phyloP scores from a whole-genome alignment of 2,113 vertebrate species.

The Neofelis nebulosa region DNA sequence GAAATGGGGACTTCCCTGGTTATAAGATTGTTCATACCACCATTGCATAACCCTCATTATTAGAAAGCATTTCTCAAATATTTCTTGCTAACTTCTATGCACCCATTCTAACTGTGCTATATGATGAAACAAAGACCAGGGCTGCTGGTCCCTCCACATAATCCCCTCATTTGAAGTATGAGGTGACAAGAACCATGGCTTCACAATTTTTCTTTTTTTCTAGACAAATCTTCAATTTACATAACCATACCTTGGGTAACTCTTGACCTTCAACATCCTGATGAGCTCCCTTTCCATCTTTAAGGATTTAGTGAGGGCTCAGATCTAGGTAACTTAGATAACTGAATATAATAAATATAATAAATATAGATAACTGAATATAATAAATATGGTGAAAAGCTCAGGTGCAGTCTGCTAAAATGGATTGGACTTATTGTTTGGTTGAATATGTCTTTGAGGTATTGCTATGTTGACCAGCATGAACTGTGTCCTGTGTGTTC shows the following conservation, averaged over 20 bases:
- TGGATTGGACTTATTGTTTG: neutral
- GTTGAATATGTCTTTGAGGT: neutral
- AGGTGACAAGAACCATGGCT: neutral
- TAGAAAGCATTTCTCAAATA: neutral
- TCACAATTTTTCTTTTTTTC: neutral
- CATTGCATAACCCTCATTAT: neutral
- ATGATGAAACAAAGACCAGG: neutral
- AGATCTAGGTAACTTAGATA: neutral
- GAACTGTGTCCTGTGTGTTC: too few species aligned
- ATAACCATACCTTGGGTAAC: neutral
- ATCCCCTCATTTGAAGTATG: neutral
- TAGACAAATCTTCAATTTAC: neutral
- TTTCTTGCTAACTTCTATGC: neutral
- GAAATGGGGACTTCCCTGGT: neutral
- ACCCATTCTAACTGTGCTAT: neutral
- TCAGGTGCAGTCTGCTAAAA: neutral
- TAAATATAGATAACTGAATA: neutral
- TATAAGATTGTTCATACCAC: neutral
- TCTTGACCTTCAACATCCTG: neutral
- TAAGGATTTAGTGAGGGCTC: neutral
- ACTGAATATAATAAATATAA: neutral
- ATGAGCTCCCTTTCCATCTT: neutral
- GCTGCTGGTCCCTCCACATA: neutral
- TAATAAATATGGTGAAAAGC: neutral
- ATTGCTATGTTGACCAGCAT: neutral